phyloP scores from a whole-genome alignment of 2,797 vertebrate species.

The Arrhamphus sclerolepis region DNA sequence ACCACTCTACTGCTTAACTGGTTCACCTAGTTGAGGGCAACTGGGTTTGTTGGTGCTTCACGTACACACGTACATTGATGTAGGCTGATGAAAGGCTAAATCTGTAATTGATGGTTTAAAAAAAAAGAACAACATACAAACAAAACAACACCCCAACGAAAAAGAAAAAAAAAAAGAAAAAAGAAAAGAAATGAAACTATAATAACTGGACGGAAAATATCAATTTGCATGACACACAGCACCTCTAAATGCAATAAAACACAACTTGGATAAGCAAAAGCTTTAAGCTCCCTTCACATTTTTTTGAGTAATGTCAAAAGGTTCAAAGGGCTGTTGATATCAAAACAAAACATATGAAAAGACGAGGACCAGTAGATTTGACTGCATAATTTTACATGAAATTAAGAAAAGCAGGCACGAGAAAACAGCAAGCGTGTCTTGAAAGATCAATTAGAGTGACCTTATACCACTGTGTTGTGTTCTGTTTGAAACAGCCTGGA shows the following conservation, averaged over 20 bases:
- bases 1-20: no score
- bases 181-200: no score
- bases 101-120: no score
- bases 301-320: background rate
- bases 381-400: constrained; percentile 1
- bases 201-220: no score
- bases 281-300: background rate
- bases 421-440: background rate
- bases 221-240: background rate
- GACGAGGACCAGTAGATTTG: background rate
- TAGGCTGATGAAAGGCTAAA: no score
- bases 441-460: constrained; percentile 4
- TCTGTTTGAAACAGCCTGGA: background rate
- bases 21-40: no score
- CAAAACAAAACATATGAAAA: background rate
- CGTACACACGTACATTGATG: no score
- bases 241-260: background rate
- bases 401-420: background rate
- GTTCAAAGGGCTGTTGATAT: background rate
- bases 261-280: background rate
- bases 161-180: no score
- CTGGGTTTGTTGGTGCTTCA: no score
- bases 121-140: no score
- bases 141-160: no score
- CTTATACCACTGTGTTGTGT: background rate